Conservation (phyloP, 2,113 vertebrate species). For the Camelus bactrianus region DNA sequence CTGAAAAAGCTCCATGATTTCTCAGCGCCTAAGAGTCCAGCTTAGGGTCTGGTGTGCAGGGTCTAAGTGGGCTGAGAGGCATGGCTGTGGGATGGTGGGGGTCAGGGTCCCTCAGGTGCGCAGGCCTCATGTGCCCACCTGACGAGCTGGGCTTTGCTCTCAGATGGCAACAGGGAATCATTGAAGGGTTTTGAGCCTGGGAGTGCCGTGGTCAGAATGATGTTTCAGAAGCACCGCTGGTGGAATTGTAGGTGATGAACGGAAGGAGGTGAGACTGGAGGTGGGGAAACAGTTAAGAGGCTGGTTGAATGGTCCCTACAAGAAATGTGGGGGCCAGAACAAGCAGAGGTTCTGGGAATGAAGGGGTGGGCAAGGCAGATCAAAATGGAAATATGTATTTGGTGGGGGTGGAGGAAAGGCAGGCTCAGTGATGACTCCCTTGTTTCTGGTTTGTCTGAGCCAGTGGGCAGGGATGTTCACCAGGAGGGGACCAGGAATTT, state of each 20-base stretch:
- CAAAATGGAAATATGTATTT: background rate
- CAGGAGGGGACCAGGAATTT: background rate
- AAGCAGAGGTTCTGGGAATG: background rate
- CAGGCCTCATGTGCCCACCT: background rate
- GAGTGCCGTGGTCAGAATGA: background rate
- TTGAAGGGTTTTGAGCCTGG: background rate
- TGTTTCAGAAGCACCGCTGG: background rate
- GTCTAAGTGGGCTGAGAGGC: background rate
- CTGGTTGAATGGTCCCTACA: background rate
- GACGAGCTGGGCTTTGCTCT: background rate
- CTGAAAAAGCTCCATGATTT: background rate
- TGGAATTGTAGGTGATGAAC: background rate
- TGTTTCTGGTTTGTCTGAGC: background rate
- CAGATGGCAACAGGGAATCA: background rate
- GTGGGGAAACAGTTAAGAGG: background rate
- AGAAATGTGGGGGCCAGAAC: background rate
- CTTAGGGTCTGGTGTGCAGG: rapidly evolving
- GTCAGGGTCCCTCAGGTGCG: background rate
- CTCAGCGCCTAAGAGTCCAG: background rate
- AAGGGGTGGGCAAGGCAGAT: background rate
- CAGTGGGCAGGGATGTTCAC: background rate
- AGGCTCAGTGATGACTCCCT: rapidly evolving
- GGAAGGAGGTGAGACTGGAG: background rate
- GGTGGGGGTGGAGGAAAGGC: background rate
- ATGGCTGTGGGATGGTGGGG: background rate